Evolutionary conservation across 1,140 invertebrate species (phyloP).

Genomic region (Eriosoma lanigerum): DNA sequence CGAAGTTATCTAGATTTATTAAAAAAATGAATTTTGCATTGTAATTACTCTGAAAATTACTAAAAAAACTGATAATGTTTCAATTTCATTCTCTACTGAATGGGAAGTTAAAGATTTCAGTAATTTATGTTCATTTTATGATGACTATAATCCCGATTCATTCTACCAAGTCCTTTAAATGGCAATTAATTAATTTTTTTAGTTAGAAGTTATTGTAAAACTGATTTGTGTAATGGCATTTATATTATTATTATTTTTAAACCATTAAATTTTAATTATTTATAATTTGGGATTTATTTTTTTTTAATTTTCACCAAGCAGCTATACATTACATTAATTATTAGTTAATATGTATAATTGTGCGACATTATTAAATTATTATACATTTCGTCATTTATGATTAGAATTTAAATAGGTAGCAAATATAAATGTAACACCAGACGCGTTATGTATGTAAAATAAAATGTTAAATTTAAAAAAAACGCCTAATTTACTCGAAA

Average conservation of each 20-base stretch:
- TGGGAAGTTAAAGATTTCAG: neutral
- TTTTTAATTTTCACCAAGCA: neutral
- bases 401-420: no score
- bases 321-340: no score
- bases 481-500: no score
- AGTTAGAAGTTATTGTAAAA: neutral
- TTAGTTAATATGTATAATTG: no score
- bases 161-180: neutral
- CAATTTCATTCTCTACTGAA: slow-evolving; percentile 13
- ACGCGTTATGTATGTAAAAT: no score
- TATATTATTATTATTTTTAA: neutral
- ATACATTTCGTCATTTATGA: no score
- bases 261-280: neutral
- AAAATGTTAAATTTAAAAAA: no score
- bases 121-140: neutral
- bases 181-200: neutral
- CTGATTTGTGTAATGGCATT: neutral
- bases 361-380: no score
- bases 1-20: no score
- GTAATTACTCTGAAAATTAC: neutral
- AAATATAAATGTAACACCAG: no score
- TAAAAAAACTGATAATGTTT: neutral
- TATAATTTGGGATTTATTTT: neutral
- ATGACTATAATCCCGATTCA: neutral
- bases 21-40: no score